These are phyloP conservation scores for Phortica magna DNA, from an alignment of 2,888 invertebrate species.

Conservation along the genomic window DNA sequence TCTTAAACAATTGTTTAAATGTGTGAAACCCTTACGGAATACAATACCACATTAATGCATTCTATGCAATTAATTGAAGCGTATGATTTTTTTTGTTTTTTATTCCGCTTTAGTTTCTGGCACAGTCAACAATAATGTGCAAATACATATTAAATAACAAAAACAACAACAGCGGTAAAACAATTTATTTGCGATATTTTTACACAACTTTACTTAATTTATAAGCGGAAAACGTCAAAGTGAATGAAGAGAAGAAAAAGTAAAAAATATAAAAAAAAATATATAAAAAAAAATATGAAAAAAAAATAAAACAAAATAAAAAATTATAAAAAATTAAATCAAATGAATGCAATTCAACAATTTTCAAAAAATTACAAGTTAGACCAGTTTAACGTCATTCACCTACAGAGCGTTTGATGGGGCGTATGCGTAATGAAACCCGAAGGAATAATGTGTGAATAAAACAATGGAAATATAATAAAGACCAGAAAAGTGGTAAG, in stretches of 20 bases:
- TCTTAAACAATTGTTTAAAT: background rate
- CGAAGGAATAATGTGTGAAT: background rate
- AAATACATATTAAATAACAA: slow-evolving; percentile 7
- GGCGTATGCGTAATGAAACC: background rate
- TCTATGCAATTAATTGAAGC: slow-evolving; percentile 11
- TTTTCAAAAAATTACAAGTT: slow-evolving; percentile 25
- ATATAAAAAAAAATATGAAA: background rate
- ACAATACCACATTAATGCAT: background rate
- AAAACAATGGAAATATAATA: background rate
- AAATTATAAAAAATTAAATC: background rate
- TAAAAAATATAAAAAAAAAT: background rate
- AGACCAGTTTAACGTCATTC: slow-evolving; percentile 14
- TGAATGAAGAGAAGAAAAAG: background rate
- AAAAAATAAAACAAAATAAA: slow-evolving; percentile 1
- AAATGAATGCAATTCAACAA: slow-evolving; percentile 13
- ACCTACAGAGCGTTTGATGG: background rate
- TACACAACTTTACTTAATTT: too few species aligned
- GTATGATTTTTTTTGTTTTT: slow-evolving; percentile 2
- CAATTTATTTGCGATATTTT: too few species aligned
- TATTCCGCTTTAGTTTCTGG: background rate
- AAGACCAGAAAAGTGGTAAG: background rate
- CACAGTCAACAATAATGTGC: background rate
- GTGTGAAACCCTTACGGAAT: background rate
- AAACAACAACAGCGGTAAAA: background rate
- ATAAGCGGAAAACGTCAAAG: too few species aligned